phyloP scores from a whole-genome alignment of 1,140 invertebrate genomes.

The Leptopilina boulardi region DNA sequence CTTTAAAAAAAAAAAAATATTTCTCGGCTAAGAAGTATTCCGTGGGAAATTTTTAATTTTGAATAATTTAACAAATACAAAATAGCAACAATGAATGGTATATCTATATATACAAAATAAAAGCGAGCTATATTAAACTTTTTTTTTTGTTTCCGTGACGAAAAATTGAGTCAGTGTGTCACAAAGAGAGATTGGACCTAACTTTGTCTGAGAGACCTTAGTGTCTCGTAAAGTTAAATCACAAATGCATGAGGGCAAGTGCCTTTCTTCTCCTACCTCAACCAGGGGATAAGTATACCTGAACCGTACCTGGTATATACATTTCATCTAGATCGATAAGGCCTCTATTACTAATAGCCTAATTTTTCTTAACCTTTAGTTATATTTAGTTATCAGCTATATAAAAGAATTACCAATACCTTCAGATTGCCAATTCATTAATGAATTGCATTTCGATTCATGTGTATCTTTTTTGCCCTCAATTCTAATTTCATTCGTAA shows the following conservation, averaged over 20 bases:
- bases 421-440: background rate
- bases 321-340: constrained; percentile 50
- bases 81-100: constrained; percentile 22
- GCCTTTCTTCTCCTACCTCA: constrained; percentile 26
- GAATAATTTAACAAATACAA: constrained; percentile 27
- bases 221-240: constrained; percentile 35
- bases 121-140: background rate
- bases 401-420: constrained; percentile 4
- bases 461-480: background rate
- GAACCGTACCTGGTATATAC: constrained; percentile 51
- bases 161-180: constrained; percentile 31
- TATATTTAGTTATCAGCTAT: constrained; percentile 42
- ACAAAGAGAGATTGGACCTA: constrained; percentile 23
- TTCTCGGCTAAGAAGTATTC: background rate
- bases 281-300: constrained; percentile 46
- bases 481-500: background rate
- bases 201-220: constrained; percentile 34
- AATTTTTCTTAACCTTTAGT: constrained; percentile 58
- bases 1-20: too few relatives aligned
- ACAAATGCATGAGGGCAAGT: constrained; percentile 42
- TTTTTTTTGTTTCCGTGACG: background rate
- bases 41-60: background rate
- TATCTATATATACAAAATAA: background rate
- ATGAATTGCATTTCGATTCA: background rate
- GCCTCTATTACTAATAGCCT: constrained; percentile 54